Evolutionary conservation across 2,888 invertebrate genomes (phyloP), one percentile per base, ranked within the genome.

Genomic region (Eutolmus rufibarbis): DNA sequence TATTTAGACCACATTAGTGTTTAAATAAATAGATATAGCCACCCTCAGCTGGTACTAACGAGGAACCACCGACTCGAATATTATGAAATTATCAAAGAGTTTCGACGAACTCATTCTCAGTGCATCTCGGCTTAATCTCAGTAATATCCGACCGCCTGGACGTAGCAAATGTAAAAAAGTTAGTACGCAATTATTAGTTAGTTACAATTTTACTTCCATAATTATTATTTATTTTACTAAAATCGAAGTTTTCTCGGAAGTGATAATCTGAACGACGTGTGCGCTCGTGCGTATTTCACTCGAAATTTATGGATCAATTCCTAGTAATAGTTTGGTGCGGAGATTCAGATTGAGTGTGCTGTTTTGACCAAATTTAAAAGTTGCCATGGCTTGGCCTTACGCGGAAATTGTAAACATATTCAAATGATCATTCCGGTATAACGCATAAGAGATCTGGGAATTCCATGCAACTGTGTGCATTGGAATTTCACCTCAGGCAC

Each of bases 31-130:
- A 57, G n/a, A 66, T 82, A 82, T 37, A 66, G 66, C 28, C 16
- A 57, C n/a, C 51, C 56, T 81, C 81, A 28, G 37, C 31, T 28
- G 23, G 57, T 57, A 82, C 82, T 82, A 57, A 37, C 57, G 66
- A 82, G 57, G 82, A 57, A 57, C 57, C 28, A 37, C 34, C 57
- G 37, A 82, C n/a, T 82, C 82, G 82, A 37, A 82, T 82, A 82
- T 37, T 57, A 92, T 92, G 93, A 92, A 92, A 90, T 89, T 92
- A 88, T 92, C 92, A 88, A 92, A 92, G 90, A 92, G 92, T 90
- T 90, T 92, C 46, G 92, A 92, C 89, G 93, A 93, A 89, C 89
- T 93, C 89, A 92, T 93, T 89, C 90, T 93, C 87, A 93, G 91
- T 90, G 93, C 93, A 51, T 92, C 93, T 90, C 91, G 92, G 56